phyloP scores from a whole-genome alignment of 2,797 vertebrate species.

The Balearica regulorum region DNA sequence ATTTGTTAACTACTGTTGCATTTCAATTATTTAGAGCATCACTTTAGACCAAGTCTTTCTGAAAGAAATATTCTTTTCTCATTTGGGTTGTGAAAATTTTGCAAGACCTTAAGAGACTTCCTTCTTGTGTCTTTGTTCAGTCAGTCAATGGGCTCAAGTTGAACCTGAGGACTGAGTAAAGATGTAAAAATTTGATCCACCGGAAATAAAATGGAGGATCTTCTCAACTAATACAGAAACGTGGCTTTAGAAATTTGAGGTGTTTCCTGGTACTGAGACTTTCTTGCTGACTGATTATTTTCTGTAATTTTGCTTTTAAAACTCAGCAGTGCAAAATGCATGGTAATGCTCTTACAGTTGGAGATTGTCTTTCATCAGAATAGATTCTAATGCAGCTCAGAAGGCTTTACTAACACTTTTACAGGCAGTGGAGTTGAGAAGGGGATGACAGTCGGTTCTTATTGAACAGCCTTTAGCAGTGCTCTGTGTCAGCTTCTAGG shows the following conservation, averaged over 20 bases:
- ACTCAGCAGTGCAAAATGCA: background rate
- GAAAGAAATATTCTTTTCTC: background rate
- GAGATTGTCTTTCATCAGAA: background rate
- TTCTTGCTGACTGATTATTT: background rate
- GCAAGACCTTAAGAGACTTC: background rate
- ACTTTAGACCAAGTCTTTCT: background rate
- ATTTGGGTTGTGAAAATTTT: background rate
- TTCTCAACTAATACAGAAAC: background rate
- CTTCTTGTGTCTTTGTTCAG: background rate
- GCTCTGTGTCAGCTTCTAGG: background rate
- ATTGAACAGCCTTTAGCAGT: background rate
- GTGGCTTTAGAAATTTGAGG: background rate
- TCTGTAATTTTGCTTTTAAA: conserved; percentile 3
- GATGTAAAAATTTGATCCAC: background rate
- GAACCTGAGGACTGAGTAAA: background rate
- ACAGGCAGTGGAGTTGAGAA: background rate
- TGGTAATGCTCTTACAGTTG: background rate
- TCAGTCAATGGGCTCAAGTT: background rate
- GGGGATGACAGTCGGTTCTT: background rate
- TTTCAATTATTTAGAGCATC: background rate
- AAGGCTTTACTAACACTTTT: background rate
- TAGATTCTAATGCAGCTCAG: background rate
- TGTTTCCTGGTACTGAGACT: background rate
- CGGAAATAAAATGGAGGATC: background rate
- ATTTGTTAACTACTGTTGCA: background rate